Base-by-base conservation (phyloP, 2,113 vertebrate species). In the Geothlypis trichas region DNA sequence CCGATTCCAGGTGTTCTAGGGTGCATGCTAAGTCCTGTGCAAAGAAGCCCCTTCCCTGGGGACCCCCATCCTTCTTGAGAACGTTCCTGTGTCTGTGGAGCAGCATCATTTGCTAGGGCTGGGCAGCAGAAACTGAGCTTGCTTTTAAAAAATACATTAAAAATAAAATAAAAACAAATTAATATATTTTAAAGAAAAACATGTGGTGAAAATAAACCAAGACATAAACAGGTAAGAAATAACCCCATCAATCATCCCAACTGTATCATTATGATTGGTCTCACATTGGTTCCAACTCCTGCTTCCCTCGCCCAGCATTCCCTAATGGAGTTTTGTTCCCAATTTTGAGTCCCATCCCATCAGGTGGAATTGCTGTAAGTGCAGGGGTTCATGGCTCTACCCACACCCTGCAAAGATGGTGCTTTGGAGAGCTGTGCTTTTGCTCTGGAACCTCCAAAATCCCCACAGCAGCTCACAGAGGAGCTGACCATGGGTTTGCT, bases 401-500 rank as follows among this genome's bases (percentile, higher is more conserved):
- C 30, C 51, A 22, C 10, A 33, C 14, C 31, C 62, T 51, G 26
- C 69, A 71, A 26, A 51, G 27, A 51, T 0, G 2, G 49, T 52
- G 46, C 80, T 84, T 33, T 37, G 59, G 39, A 85, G 71, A 55
- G 54, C 13, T 42, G 27, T 5, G 3, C 19, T 46, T 80, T 65
- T 73, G 59, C 72, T 49, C 41, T 2, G 1, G 49, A 31, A 33
- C 2, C 33, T n/a, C 44, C 35, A 6, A 59, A 87, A 77, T 44
- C 41, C 58, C 39, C 6, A 0, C 5, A 9, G 10, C 51, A 66
- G 30, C 35, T 87, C 2, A 4, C 19, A n/a, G 1, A 5, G 19
- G 10, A 26, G 15, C 42, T 0, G 0, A 12, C 46, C 24, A 35
- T 0, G 4, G 31, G 2, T 66, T 11, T 49, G 68, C 27, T 58